These are phyloP conservation scores for Marasmarcha lunaedactyla DNA, from an alignment of 2,888 invertebrate genomes.

Conservation along the genomic window DNA sequence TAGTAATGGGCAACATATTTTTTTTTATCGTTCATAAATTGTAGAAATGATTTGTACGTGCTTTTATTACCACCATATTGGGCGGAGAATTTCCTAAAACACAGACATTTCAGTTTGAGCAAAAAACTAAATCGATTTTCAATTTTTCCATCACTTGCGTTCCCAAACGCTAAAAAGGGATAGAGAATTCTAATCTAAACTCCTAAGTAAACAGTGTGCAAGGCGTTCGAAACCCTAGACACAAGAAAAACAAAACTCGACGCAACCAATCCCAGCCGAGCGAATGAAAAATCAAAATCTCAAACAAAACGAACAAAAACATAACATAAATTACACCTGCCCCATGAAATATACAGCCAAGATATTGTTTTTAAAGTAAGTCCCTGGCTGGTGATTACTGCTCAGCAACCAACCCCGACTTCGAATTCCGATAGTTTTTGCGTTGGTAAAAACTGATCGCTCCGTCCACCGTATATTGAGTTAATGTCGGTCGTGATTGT, in stretches of 20 bases:
- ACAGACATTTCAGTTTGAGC: no score
- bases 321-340: slow-evolving; percentile 60
- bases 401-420: slow-evolving; percentile 48
- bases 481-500: slow-evolving; percentile 66
- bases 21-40: no score
- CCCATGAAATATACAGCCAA: slow-evolving; percentile 51
- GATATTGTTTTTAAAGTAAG: slow-evolving; percentile 64
- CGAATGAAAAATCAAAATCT: slow-evolving; percentile 45
- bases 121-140: no score
- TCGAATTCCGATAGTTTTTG: slow-evolving; percentile 67
- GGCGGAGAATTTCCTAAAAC: no score
- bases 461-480: slow-evolving; percentile 59
- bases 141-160: slow-evolving; percentile 10
- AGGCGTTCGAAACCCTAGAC: slow-evolving; percentile 42
- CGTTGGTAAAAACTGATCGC: slow-evolving; percentile 63
- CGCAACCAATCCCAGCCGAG: slow-evolving; percentile 41
- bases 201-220: slow-evolving; percentile 50
- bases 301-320: slow-evolving; percentile 35
- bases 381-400: slow-evolving; percentile 54
- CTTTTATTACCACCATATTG: no score
- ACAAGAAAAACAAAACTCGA: slow-evolving; percentile 58
- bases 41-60: no score
- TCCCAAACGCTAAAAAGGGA: slow-evolving; percentile 33
- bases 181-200: slow-evolving; percentile 50
- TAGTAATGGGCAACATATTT: no score